Evolutionary conservation across 2,113 vertebrate species (phyloP).

Genomic region (Tetrao urogallus): DNA sequence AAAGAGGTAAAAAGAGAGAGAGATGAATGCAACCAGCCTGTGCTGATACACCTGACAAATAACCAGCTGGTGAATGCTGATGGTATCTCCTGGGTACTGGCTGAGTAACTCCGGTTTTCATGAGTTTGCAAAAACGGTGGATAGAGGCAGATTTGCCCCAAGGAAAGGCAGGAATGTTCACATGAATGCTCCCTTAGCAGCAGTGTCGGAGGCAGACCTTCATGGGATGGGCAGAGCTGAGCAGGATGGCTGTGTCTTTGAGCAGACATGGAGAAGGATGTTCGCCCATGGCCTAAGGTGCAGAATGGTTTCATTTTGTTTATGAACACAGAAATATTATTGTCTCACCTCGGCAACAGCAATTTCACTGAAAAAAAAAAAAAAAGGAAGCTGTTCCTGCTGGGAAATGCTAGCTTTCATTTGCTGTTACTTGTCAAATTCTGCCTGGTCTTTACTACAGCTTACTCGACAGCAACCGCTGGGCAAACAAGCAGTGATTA

Average conservation of each 20-base stretch:
- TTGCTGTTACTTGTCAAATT: constrained; percentile 23
- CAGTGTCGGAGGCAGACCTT: background rate
- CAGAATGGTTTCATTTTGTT: constrained; percentile 40
- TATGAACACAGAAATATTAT: constrained; percentile 46
- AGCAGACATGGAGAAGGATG: background rate
- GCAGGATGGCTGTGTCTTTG: background rate
- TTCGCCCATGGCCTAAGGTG: background rate
- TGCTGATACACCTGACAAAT: background rate
- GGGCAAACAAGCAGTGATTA: constrained; percentile 11
- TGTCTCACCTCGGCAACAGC: constrained; percentile 44
- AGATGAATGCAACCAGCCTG: background rate
- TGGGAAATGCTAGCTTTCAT: constrained; percentile 32
- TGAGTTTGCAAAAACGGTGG: background rate
- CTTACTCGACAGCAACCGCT: background rate
- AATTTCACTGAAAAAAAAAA: constrained; percentile 18
- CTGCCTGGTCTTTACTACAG: background rate
- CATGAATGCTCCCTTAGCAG: background rate
- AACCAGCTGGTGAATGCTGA: background rate
- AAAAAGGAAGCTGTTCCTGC: background rate
- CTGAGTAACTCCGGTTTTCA: background rate
- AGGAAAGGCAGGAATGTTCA: background rate
- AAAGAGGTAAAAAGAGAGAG: background rate
- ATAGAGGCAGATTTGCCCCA: background rate
- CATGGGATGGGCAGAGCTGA: rapidly evolving
- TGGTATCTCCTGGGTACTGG: background rate